phyloP scores from a whole-genome alignment of 2,888 invertebrate species.

The Itoplectis maculator region DNA sequence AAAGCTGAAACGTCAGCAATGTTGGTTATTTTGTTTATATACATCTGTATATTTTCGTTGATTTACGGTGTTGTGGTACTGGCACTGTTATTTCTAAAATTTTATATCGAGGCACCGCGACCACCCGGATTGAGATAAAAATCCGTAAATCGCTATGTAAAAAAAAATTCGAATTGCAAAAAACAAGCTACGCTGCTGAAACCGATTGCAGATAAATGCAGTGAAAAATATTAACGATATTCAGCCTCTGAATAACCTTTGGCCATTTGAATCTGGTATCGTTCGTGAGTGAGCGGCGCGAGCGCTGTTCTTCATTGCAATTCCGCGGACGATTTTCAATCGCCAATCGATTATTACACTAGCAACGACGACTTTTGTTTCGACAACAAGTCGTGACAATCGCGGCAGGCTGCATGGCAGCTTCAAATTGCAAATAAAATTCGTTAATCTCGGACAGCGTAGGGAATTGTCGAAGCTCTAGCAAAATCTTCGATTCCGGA shows the following conservation, averaged over 20 bases:
- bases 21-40: slow-evolving; percentile 59
- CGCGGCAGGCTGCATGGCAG: slow-evolving; percentile 51
- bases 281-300: background rate
- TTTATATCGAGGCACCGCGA: slow-evolving; percentile 40
- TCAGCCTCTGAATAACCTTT: background rate
- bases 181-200: too few relatives aligned
- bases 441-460: slow-evolving; percentile 12
- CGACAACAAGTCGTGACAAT: slow-evolving; percentile 66
- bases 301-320: slow-evolving; percentile 20
- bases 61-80: slow-evolving; percentile 56
- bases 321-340: slow-evolving; percentile 49
- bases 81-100: slow-evolving; percentile 51
- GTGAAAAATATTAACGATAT: background rate
- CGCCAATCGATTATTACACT: slow-evolving; percentile 53
- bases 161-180: background rate
- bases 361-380: slow-evolving; percentile 74
- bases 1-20: slow-evolving; percentile 21
- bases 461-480: background rate
- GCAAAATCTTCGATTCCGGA: slow-evolving; percentile 25
- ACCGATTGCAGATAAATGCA: background rate
- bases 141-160: too few relatives aligned
- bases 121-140: slow-evolving; percentile 21
- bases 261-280: background rate
- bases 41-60: slow-evolving; percentile 47
- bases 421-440: slow-evolving; percentile 47